These are phyloP conservation scores for Bombylius discolor DNA, from an alignment of 2,888 invertebrate genomes.

Conservation along the genomic window DNA sequence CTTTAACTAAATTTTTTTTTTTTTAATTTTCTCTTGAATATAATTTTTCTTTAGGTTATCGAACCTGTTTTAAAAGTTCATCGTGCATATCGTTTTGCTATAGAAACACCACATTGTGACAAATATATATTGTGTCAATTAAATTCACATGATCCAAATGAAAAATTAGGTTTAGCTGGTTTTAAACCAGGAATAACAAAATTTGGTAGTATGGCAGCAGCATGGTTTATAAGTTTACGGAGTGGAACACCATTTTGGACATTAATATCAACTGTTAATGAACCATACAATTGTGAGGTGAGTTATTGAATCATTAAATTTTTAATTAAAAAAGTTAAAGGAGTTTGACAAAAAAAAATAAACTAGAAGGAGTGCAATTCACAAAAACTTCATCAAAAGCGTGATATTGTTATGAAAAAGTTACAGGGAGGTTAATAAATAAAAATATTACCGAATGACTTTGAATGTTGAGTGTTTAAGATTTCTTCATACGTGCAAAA, in stretches of 20 bases:
- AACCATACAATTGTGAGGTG: slow-evolving; percentile 61
- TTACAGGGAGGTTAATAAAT: too few species aligned
- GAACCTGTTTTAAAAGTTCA: slow-evolving; percentile 72
- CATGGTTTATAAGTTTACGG: slow-evolving; percentile 62
- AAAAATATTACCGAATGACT: too few species aligned
- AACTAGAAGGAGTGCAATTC: too few species aligned
- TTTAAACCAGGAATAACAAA: slow-evolving; percentile 60
- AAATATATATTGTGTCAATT: slow-evolving; percentile 67
- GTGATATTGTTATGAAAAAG: too few species aligned
- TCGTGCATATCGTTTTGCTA: slow-evolving; percentile 63
- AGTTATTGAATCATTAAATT: slow-evolving; percentile 20
- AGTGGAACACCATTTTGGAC: slow-evolving; percentile 66
- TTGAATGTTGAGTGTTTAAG: too few species aligned
- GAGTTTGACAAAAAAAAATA: too few species aligned
- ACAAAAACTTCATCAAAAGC: too few species aligned
- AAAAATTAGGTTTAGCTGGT: slow-evolving; percentile 45
- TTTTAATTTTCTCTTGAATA: background rate
- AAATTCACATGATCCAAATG: slow-evolving; percentile 50
- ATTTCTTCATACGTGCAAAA: too few species aligned
- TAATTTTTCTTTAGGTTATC: slow-evolving; percentile 41
- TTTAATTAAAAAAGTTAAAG: too few species aligned
- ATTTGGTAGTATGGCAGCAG: slow-evolving; percentile 59
- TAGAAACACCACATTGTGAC: slow-evolving; percentile 57
- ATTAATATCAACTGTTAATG: slow-evolving; percentile 60
- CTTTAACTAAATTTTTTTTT: background rate